Conservation (phyloP, 35 echinoderm and acorn worm species). For the Ptychodera flava region DNA sequence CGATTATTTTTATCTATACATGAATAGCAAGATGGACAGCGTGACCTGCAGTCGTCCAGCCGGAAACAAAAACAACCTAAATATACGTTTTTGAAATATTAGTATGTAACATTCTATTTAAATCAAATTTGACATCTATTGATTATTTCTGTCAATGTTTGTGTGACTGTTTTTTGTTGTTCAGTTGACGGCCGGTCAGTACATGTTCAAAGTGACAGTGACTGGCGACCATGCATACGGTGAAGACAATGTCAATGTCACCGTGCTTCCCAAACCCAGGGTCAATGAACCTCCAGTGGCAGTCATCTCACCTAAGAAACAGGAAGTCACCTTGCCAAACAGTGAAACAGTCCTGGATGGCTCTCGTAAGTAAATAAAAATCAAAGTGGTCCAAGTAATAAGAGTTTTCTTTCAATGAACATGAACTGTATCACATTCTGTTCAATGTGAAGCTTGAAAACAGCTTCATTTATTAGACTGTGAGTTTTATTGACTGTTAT, state of each 20-base stretch:
- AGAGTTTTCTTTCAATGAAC: neutral
- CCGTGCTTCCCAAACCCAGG: constrained; percentile 54
- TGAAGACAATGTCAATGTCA: constrained; percentile 60
- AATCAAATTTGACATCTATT: no score
- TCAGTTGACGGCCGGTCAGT: constrained; percentile 71
- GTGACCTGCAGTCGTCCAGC: no score
- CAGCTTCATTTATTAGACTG: no score
- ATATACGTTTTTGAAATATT: no score
- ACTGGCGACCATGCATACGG: constrained; percentile 30
- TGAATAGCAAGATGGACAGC: no score
- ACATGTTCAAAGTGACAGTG: constrained; percentile 64
- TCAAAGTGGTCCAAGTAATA: neutral
- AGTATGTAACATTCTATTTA: no score
- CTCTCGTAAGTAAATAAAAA: constrained; percentile 38
- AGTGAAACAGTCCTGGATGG: constrained; percentile 64
- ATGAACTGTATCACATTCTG: no score
- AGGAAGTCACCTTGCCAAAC: constrained; percentile 48
- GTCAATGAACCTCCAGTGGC: constrained; percentile 69
- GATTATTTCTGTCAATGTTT: neutral
- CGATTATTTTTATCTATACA: no score
- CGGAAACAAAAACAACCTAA: no score
- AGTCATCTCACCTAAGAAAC: constrained; percentile 40
- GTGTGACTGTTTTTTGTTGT: constrained; percentile 3
- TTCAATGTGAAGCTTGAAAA: no score
- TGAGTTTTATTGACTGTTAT: no score